Conservation (phyloP, 2,797 vertebrate species). For the Capromys pilorides region DNA sequence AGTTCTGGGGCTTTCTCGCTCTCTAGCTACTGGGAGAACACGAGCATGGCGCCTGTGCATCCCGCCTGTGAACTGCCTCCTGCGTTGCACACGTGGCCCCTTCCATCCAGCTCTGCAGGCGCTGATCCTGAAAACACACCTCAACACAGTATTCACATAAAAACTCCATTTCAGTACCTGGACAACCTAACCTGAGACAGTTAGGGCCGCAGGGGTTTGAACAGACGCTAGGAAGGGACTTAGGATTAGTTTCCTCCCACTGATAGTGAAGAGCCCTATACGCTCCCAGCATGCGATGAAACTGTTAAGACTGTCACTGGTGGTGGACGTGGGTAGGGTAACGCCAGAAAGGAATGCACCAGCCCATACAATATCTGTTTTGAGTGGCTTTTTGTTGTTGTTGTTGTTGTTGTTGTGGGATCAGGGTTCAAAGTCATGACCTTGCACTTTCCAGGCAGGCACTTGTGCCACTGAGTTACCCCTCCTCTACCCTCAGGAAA, state of each 20-base stretch:
- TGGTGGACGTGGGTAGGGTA: neutral
- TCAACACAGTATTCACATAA: neutral
- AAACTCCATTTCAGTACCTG: conserved; percentile 14
- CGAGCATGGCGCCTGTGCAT: neutral
- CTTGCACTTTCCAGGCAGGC: no score
- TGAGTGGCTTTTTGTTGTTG: neutral
- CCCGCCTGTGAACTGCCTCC: neutral
- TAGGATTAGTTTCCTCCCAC: neutral
- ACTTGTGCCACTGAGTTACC: no score
- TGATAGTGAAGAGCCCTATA: neutral
- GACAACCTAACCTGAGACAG: neutral
- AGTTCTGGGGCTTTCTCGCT: neutral
- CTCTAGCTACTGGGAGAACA: neutral
- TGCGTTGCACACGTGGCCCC: neutral
- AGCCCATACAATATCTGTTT: neutral
- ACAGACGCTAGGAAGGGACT: neutral
- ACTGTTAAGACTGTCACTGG: neutral
- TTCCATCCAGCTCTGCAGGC: neutral
- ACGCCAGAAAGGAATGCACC: neutral
- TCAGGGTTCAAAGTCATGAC: no score
- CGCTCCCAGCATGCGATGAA: neutral
- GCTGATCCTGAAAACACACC: neutral
- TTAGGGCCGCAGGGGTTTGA: neutral
- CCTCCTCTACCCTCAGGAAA: no score
- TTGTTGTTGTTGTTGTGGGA: no score